Conservation (phyloP, 2,888 invertebrate genomes). For the Bembecia ichneumoniformis region DNA sequence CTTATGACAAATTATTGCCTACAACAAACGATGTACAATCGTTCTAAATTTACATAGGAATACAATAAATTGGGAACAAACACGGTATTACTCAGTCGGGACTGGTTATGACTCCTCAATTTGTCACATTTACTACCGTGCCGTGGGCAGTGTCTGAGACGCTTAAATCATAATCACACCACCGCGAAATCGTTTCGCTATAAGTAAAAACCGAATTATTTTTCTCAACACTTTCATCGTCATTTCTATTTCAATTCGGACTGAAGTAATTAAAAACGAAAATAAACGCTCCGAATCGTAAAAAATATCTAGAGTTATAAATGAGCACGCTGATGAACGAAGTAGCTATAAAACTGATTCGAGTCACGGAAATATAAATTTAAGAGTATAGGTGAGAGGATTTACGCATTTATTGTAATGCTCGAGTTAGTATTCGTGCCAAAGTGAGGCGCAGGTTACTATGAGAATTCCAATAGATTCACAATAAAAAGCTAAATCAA, state of each 20-base stretch:
- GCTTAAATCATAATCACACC: constrained; percentile 38
- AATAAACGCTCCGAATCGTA: constrained; percentile 71
- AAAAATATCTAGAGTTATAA: constrained; percentile 69
- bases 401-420: constrained; percentile 42
- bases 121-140: constrained; percentile 36
- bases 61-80: constrained; percentile 26
- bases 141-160: constrained; percentile 26
- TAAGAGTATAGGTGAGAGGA: constrained; percentile 53
- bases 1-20: neutral
- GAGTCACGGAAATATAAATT: constrained; percentile 67
- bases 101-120: constrained; percentile 27
- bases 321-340: constrained; percentile 68
- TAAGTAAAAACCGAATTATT: constrained; percentile 17
- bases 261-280: constrained; percentile 72
- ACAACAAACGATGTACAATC: neutral
- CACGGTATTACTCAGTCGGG: constrained; percentile 26
- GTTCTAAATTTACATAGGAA: constrained; percentile 21
- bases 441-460: constrained; percentile 29
- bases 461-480: constrained; percentile 45
- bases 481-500: constrained; percentile 35
- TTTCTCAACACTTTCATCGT: constrained; percentile 46
- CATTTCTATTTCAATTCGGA: constrained; percentile 60
- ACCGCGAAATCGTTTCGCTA: constrained; percentile 6
- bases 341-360: constrained; percentile 66
- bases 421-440: constrained; percentile 33